Base-by-base conservation (phyloP, 2,797 vertebrate genomes). In the Spizella passerina region DNA sequence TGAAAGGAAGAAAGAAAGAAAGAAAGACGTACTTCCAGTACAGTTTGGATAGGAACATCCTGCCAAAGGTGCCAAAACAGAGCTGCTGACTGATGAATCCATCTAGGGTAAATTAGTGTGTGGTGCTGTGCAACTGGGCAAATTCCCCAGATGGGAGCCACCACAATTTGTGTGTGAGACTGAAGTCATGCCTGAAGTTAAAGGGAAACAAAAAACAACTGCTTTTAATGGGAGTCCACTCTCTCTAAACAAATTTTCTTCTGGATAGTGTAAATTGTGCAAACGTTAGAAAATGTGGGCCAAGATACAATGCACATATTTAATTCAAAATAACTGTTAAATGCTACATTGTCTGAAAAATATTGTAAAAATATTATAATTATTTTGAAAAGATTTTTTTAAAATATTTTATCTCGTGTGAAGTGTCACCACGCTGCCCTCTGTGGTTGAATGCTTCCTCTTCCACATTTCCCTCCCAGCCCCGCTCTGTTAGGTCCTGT, bases 371-470 rank as follows among this genome's bases (percentile, higher is more conserved):
- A 71, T 5, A 32, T 6, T 0, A 30, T 12, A 4, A 39, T 50
- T 65, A 24, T 52, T 76, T 79, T 2, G 12, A 57, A 61, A 47
- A 57, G 0, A 5, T 52, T 32, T 26, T 26, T 34, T 0, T 1
- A 4, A 7, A 7, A 4, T 41, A 30, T 69, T 88, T 78, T 57
- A 79, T 5, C 21, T 69, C 13, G 4, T 8, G 14, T 34, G 52
- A 86, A 69, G 29, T 9, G 5, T 41, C 0, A 0, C 18, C 55
- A 39, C 0, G 0, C 52, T 44, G 30, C 43, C n/a, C 15, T 17
- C 29, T 49, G 47, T 6, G 10, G 32, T 13, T 43, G 52, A 80
- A 75, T 0, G 4, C 23, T 83, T 86, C 57, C 49, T 61, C 65
- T 75, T 65, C 49, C 34, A 60, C 15, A 17, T 61, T 78, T 43